Percentiles rank a stretch among this genome's conserved stretches.
These are phyloP conservation scores for Peromyscus leucopus DNA, from an alignment of 2,113 vertebrate species.

Conservation along the genomic window DNA sequence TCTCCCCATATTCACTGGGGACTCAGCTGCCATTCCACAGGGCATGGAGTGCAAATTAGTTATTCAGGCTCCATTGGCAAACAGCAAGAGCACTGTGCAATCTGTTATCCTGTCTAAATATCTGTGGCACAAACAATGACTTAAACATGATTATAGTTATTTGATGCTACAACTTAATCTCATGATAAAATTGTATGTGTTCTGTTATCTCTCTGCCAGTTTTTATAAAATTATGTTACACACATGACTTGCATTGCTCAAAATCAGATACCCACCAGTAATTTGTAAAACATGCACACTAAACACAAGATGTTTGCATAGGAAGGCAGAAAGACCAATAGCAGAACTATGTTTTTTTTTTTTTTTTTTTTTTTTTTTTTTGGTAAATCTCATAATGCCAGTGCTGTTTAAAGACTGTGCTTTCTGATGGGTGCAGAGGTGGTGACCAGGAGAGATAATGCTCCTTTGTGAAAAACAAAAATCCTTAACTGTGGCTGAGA, in stretches of 20 bases:
- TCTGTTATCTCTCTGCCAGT: slow-evolving; percentile 61
- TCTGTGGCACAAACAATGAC: slow-evolving; percentile 70
- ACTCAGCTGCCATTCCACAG: slow-evolving; percentile 75
- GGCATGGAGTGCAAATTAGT: slow-evolving; percentile 50
- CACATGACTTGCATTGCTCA: slow-evolving; percentile 57
- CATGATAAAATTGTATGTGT: slow-evolving; percentile 71
- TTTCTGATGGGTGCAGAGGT: slow-evolving; percentile 3
- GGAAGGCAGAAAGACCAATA: background rate
- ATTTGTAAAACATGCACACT: slow-evolving; percentile 33
- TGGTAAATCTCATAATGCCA: background rate
- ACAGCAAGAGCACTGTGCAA: slow-evolving; percentile 24
- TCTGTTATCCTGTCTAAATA: slow-evolving; percentile 72
- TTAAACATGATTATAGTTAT: slow-evolving; percentile 77
- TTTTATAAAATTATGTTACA: slow-evolving; percentile 61
- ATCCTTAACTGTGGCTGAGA: slow-evolving; percentile 7
- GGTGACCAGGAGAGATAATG: background rate
- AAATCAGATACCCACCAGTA: slow-evolving; percentile 54
- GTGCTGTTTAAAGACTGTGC: background rate
- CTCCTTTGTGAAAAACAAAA: background rate
- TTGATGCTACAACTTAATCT: slow-evolving; percentile 79
- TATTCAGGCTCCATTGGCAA: slow-evolving; percentile 72
- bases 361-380: slow-evolving; percentile 23
- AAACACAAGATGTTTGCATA: slow-evolving; percentile 54
- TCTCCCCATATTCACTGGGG: slow-evolving; percentile 42
- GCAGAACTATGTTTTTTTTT: background rate